A percentile compares a stretch with the other conserved stretches of the same genome.
Conservation (phyloP, 1,140 invertebrate species). For the Scaptomyza graminum region DNA sequence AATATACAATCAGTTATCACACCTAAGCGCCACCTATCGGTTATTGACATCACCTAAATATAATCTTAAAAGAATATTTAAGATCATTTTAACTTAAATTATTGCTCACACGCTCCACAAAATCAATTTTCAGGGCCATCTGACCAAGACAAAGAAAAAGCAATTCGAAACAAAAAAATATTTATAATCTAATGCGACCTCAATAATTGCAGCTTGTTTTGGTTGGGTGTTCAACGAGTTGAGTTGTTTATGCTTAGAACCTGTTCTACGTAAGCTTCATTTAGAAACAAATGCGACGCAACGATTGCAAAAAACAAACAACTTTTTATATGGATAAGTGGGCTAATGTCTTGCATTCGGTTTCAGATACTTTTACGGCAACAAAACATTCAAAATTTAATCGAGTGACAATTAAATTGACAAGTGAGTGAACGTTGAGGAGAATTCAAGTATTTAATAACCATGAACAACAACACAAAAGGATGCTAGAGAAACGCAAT, state of each 20-base stretch:
- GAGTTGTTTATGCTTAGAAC: conserved; percentile 27
- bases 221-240: conserved; percentile 12
- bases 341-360: conserved; percentile 57
- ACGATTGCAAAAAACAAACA: conserved; percentile 15
- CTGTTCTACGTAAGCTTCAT: conserved; percentile 30
- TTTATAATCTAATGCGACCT: conserved; percentile 50
- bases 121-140: conserved; percentile 62
- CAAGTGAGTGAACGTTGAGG: neutral
- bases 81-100: neutral
- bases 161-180: conserved; percentile 33
- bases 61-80: neutral
- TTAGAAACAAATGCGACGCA: conserved; percentile 36
- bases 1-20: neutral
- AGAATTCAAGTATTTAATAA: neutral
- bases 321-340: conserved; percentile 59
- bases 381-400: neutral
- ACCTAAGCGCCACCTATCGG: neutral
- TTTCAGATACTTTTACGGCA: conserved; percentile 13
- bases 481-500: too few species aligned
- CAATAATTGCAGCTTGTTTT: conserved; percentile 46
- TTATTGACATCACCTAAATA: neutral
- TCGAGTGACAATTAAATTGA: neutral
- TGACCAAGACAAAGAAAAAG: conserved; percentile 2
- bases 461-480: conserved; percentile 39
- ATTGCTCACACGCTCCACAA: conserved; percentile 43